Evolutionary conservation across 2,888 invertebrate genomes (phyloP), one percentile per base, ranked within the genome.

Genomic region (Candidula unifasciata): DNA sequence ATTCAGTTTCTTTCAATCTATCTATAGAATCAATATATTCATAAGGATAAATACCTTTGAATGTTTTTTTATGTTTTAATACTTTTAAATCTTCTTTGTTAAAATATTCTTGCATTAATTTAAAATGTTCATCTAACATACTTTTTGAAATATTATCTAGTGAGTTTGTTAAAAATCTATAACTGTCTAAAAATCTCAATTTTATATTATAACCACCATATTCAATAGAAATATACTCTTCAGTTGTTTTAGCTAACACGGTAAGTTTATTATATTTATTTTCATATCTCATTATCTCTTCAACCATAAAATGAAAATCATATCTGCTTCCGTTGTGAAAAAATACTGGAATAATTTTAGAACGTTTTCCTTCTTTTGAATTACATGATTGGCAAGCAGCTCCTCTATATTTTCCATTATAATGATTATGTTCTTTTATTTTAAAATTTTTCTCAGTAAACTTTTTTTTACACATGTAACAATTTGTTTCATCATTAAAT

Each of bases 111-210:
- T 86, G 35, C 78, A 91, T 90, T 52, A 93, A 87, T 91, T 92
- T 93, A 24, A 74, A 68, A 30, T 18, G 30, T 85, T 90, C 86
- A 87, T 79, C 86, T 87, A 93, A 93, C 85, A 35, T 35, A 5
- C n/a, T 2, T 80, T 83, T 85, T n/a, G 85, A 80, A 76, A 83
- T 37, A 77, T 79, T 78, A 69, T 79, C 66, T 77, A 86, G 77
- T 54, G 77, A 54, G 71, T 83, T 80, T 66, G 13, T 18, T n/a
- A 82, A 76, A 37, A 82, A 82, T 77, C 64, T 82, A 77, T 82
- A 82, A 21, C 71, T 71, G 52, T 80, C 73, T 69, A 64, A 68
- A 54, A 85, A 85, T 69, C 81, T 83, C 79, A 82, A 64, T 84
- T 87, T 82, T 69, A 73, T 81, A 83, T 83, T 74, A 68, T 80